Percentiles rank a stretch among this genome's conserved stretches.
These are phyloP conservation scores for Puffinus mauretanicus DNA, from an alignment of 2,113 vertebrate genomes.

Conservation along the genomic window DNA sequence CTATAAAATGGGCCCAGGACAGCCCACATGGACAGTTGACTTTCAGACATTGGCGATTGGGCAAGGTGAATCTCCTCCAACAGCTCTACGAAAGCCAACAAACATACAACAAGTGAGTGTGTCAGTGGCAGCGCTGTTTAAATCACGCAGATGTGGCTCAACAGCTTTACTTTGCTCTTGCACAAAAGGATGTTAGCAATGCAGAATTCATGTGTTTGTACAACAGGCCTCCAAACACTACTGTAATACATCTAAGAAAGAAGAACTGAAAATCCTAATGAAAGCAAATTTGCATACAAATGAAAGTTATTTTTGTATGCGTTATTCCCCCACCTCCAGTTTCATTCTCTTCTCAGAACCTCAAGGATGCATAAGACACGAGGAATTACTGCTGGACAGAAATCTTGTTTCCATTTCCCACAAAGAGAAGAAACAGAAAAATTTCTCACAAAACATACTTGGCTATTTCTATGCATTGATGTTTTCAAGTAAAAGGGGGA, in stretches of 20 bases:
- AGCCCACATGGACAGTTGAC: not conserved
- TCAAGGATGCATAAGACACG: constrained; percentile 21
- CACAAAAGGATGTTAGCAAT: not conserved
- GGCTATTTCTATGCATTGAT: not conserved
- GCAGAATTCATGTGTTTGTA: constrained; percentile 33
- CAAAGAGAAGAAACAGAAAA: not conserved
- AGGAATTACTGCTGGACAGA: constrained; percentile 51
- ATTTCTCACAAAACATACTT: not conserved
- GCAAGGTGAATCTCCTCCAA: not conserved
- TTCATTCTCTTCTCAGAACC: constrained; percentile 33
- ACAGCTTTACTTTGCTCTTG: not conserved
- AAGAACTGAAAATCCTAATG: constrained; percentile 54
- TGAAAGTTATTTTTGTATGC: constrained; percentile 50
- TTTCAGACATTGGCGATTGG: fast-evolving
- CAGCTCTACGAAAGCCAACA: not conserved
- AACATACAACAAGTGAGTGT: not conserved
- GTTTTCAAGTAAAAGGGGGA: not conserved
- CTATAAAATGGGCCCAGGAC: not conserved
- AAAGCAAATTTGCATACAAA: constrained; percentile 63
- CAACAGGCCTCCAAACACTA: constrained; percentile 18
- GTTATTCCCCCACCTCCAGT: constrained; percentile 41
- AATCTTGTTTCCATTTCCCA: constrained; percentile 20
- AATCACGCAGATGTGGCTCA: not conserved
- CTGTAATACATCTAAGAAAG: constrained; percentile 39
- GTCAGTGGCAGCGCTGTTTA: not conserved